Evolutionary conservation across 2,113 vertebrate species (phyloP).

Genomic region (Phalacrocorax brasilianus): DNA sequence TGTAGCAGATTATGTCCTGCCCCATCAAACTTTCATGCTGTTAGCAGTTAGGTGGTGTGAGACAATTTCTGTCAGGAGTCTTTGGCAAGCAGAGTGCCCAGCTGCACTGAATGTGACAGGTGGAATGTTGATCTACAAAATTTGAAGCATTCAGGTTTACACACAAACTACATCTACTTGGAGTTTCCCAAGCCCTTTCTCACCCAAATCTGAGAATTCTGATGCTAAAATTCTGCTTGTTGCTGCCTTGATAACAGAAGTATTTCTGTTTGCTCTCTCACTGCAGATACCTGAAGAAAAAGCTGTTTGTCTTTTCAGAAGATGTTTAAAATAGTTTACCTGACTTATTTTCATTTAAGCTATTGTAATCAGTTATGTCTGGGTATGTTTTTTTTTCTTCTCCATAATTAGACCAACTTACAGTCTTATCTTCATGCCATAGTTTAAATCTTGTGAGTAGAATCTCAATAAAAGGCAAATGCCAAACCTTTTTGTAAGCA

Average conservation of each 20-base stretch:
- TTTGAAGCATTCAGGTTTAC: background rate
- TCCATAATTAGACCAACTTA: background rate
- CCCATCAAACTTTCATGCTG: accelerated
- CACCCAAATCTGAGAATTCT: background rate
- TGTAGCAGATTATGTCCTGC: background rate
- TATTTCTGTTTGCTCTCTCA: background rate
- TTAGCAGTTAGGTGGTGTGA: background rate
- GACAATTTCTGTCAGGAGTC: background rate
- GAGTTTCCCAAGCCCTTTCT: background rate
- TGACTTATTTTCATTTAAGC: background rate
- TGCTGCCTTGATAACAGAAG: background rate
- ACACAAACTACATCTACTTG: accelerated
- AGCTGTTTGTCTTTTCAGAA: background rate
- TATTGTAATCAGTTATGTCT: background rate
- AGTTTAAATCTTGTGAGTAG: background rate
- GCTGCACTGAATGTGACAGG: background rate
- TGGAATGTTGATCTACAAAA: background rate
- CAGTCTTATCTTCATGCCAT: background rate
- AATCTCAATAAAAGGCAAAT: background rate
- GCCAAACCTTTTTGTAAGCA: background rate
- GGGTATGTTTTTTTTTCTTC: background rate
- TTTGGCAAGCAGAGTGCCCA: background rate
- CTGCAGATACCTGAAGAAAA: background rate
- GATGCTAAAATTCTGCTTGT: background rate
- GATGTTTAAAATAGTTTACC: background rate